Conservation (phyloP, 2,888 invertebrate species). For the Arenicola marina region DNA sequence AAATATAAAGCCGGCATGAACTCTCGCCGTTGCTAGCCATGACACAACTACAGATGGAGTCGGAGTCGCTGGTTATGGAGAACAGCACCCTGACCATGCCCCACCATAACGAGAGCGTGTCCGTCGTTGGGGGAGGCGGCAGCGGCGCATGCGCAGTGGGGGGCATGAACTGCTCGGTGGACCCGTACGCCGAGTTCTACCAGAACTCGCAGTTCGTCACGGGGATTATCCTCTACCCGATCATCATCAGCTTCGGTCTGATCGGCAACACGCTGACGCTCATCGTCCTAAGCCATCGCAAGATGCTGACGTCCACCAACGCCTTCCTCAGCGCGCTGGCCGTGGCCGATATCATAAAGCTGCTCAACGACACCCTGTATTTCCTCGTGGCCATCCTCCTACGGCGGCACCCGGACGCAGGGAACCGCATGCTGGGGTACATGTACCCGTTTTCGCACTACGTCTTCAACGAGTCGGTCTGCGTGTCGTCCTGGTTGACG, state of each 20-base stretch:
- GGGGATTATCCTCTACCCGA: constrained; percentile 47
- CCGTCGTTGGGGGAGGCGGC: too few species aligned
- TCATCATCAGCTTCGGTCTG: constrained; percentile 46
- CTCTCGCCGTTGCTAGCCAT: too few species aligned
- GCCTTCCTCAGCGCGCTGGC: constrained; percentile 48
- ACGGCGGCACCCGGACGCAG: constrained; percentile 33
- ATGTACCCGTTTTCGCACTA: constrained; percentile 53
- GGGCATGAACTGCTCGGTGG: not conserved
- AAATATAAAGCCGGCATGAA: too few species aligned
- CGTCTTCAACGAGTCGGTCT: constrained; percentile 49
- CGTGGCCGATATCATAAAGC: constrained; percentile 48
- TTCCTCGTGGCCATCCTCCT: constrained; percentile 38
- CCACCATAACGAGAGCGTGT: too few species aligned
- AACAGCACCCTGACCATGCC: too few species aligned
- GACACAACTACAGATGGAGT: too few species aligned
- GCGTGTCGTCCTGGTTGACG: constrained; percentile 52
- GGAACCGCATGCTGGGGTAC: constrained; percentile 38
- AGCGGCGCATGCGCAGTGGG: not conserved
- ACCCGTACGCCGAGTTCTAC: constrained; percentile 41
- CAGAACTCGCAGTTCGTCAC: constrained; percentile 44
- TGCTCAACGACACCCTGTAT: constrained; percentile 48
- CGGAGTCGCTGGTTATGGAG: too few species aligned
- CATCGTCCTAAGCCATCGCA: constrained; percentile 43
- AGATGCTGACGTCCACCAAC: constrained; percentile 50
- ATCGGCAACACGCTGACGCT: constrained; percentile 46